Evolutionary conservation across 2,888 invertebrate species (phyloP), one percentile per base, ranked within the genome.

Genomic region (Hipparchia sbordonii): DNA sequence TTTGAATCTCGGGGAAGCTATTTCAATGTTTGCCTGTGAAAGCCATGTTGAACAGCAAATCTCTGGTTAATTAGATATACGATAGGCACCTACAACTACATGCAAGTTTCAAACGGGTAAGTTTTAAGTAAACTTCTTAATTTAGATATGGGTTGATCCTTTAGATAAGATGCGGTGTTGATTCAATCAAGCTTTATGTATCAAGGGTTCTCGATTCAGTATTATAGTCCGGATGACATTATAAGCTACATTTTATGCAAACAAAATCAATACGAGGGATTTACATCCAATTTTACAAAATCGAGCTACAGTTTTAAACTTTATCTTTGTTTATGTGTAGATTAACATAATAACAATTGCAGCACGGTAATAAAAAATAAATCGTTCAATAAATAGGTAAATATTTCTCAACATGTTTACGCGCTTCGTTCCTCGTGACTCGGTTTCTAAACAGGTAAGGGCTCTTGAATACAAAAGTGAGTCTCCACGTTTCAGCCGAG

Each of bases 11-110:
- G 23, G 23, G 48, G 59, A 68, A 48, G 48, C 67, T 59, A 68
- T 68, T 59, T 68, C 67, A 59, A 57, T 68, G 59, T 68, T 60
- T 68, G 59, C 59, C 60, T 59, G 67, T 59, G 48, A 48, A 68
- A 48, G 33, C 57, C 51, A 23, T 48, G 23, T 5, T 48, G 46
- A 68, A 33, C 59, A 5, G 48, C 59, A 68, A 68, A 67, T 57
- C 46, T 12, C 48, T 59, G 51, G 48, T 68, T 68, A 48, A 68
- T 60, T 39, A 68, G 12, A 59, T 68, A 57, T 54, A 8, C 63
- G 52, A 45, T 67, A 56, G 23, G 48, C 51, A 23, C 10, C 33
- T 59, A 39, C 23, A 23, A 23, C 23, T 59, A 46, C 51, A 12
- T 48, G 48, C 59, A 13, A 12, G 13, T 6, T 57, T n/a, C 54